Evolutionary conservation across 2,888 invertebrate genomes (phyloP), one percentile per base, ranked within the genome.

Genomic region (Quadroppia sp.): DNA sequence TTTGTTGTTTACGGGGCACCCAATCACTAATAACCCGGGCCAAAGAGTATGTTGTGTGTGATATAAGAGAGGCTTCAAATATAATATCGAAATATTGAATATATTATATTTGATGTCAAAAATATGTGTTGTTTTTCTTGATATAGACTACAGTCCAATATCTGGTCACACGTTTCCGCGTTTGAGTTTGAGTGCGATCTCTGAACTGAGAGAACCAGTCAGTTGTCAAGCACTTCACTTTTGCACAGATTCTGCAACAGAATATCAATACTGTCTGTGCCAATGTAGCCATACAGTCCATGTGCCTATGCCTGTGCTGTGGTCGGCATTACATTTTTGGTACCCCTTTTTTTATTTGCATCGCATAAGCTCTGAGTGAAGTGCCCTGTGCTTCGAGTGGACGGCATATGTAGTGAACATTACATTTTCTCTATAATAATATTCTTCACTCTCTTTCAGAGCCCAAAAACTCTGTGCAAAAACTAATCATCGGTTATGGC

Each of bases 81-180:
- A n/a, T 50, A 6, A n/a, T n/a, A n/a, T n/a, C n/a, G n/a, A n/a
- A n/a, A n/a, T n/a, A n/a, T n/a, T n/a, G n/a, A n/a, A n/a, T n/a
- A n/a, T n/a, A n/a, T n/a, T n/a, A n/a, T n/a, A n/a, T n/a, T n/a
- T n/a, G n/a, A 6, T 50, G 50, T 50, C 50, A 50, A 50, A 50
- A 50, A 50, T 50, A 50, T 50, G 50, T 50, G n/a, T 17, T 50
- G 50, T 50, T 50, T 17, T 40, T 50, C 50, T n/a, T n/a, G n/a
- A 50, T 50, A 50, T 50, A 17, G 11, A 50, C 6, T 40, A 6
- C 40, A 50, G 7, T n/a, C 17, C n/a, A 17, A 50, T 50, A 50
- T 50, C 50, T 50, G 50, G 50, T 50, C 50, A 50, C 50, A 50
- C 50, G n/a, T 50, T 50, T 50, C 50, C 50, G 50, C 20, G 50